Conservation (phyloP, 1,140 invertebrate genomes). For the Drosophila kurseongensis region DNA sequence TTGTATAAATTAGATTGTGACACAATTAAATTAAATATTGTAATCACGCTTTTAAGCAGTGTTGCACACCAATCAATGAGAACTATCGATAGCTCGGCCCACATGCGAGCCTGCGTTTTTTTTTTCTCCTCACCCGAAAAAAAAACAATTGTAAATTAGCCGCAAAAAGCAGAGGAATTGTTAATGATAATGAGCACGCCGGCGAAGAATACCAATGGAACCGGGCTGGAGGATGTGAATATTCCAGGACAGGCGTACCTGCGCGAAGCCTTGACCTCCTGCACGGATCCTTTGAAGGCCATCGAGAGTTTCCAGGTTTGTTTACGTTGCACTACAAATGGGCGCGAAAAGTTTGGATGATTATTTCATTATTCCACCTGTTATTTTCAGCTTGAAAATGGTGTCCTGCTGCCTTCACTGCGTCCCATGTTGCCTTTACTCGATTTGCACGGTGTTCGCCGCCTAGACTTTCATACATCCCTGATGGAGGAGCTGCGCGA, state of each 20-base stretch:
- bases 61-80: not conserved
- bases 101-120: not conserved
- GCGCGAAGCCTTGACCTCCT: constrained; percentile 96
- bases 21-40: no score
- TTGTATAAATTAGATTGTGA: no score
- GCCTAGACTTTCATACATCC: constrained; percentile 97
- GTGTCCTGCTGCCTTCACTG: constrained; percentile 96
- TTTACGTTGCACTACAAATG: constrained; percentile 44
- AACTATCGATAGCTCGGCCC: not conserved
- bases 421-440: constrained; percentile 96
- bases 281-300: constrained; percentile 97
- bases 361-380: constrained; percentile 7
- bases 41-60: not conserved
- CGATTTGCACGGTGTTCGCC: constrained; percentile 95
- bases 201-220: constrained; percentile 78
- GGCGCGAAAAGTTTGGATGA: constrained; percentile 41
- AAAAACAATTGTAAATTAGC: constrained; percentile 35
- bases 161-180: constrained; percentile 26
- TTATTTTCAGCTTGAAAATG: constrained; percentile 91
- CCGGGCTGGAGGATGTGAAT: constrained; percentile 93
- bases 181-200: constrained; percentile 60
- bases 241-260: constrained; percentile 96
- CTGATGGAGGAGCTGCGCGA: constrained; percentile 97
- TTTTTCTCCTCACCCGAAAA: constrained; percentile 4
- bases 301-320: constrained; percentile 98